Percentiles rank a stretch among this genome's conserved stretches.
Evolutionary conservation across 2,113 vertebrate species (phyloP).

Genomic region (Hiodon alosoides): DNA sequence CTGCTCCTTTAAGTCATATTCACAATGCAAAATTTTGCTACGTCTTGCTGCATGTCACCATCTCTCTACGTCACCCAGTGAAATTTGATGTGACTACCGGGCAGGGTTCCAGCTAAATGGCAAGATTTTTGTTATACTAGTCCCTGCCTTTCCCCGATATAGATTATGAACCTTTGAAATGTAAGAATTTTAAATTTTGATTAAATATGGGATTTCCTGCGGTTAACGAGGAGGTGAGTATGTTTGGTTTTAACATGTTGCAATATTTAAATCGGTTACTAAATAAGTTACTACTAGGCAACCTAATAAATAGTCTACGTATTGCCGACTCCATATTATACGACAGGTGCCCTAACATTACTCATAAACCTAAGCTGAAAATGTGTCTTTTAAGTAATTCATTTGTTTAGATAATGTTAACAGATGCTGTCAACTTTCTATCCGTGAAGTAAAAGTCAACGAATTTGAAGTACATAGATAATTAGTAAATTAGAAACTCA

Average conservation of each 20-base stretch:
- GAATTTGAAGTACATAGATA: too few species aligned
- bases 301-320: too few species aligned
- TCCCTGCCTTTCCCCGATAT: not conserved
- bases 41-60: constrained; percentile 2
- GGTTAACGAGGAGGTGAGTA: constrained; percentile 16
- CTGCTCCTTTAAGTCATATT: constrained; percentile 22
- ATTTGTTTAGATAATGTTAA: too few species aligned
- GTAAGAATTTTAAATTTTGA: not conserved
- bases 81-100: constrained; percentile 15
- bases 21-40: constrained; percentile 2
- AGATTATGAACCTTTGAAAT: constrained; percentile 1
- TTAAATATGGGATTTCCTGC: constrained; percentile 16
- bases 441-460: too few species aligned
- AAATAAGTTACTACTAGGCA: too few species aligned
- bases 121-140: not conserved
- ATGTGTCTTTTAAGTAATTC: too few species aligned
- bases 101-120: not conserved
- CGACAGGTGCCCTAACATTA: too few species aligned
- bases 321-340: too few species aligned
- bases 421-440: too few species aligned
- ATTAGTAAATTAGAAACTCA: too few species aligned
- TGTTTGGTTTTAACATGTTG: not conserved
- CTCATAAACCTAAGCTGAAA: too few species aligned
- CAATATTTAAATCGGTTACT: not conserved
- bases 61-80: not conserved